Percentiles rank a stretch among this genome's conserved stretches.
These are phyloP conservation scores for Ooceraea biroi DNA, from an alignment of 1,140 invertebrate species.

Conservation along the genomic window DNA sequence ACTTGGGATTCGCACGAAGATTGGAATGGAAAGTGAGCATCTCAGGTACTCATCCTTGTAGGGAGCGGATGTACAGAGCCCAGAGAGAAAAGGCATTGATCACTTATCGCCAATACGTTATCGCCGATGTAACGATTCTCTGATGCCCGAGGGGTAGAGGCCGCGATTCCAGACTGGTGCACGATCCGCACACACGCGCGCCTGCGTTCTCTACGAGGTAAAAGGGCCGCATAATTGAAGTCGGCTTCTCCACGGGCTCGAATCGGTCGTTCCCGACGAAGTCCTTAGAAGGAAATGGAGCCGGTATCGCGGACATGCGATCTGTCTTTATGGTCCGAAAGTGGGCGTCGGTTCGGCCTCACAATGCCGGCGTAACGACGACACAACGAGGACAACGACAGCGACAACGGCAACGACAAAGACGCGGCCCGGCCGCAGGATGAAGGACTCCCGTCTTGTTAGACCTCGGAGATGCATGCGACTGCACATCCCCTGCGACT, in stretches of 20 bases:
- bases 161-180: conserved; percentile 5
- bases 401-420: conserved; percentile 60
- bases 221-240: conserved; percentile 73
- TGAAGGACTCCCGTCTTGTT: conserved; percentile 71
- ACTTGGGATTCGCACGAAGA: too few relatives aligned
- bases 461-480: conserved; percentile 55
- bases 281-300: conserved; percentile 75
- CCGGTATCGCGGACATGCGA: conserved; percentile 75
- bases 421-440: conserved; percentile 62
- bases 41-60: too few relatives aligned
- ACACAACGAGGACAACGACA: conserved; percentile 71
- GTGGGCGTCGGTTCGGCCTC: conserved; percentile 74
- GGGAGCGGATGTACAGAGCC: neutral
- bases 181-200: conserved; percentile 6
- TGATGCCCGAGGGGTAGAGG: neutral
- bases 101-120: conserved; percentile 11
- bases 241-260: conserved; percentile 62
- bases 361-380: conserved; percentile 74
- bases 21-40: too few relatives aligned
- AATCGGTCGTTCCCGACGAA: conserved; percentile 68
- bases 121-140: conserved; percentile 29
- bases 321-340: conserved; percentile 78
- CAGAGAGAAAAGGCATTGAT: neutral
- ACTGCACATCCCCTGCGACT: neutral
- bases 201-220: conserved; percentile 40